phyloP scores from a whole-genome alignment of 2,888 invertebrate species.

The Pandemis corylana region DNA sequence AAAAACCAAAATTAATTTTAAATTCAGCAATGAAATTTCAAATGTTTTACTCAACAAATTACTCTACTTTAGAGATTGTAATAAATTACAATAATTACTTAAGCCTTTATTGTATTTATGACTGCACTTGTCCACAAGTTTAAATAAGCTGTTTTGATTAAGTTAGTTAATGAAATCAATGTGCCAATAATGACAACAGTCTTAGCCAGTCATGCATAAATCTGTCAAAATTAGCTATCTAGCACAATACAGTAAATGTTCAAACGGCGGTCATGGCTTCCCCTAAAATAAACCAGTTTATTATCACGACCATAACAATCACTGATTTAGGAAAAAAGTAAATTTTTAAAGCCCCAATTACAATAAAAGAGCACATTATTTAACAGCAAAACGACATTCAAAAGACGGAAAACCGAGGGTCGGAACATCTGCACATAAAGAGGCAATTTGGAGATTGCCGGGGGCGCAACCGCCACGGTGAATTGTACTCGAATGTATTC shows the following conservation, averaged over 20 bases:
- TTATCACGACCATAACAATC: slow-evolving; percentile 37
- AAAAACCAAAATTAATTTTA: background rate
- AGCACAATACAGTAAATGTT: background rate
- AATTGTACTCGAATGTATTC: slow-evolving; percentile 84
- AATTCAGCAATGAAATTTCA: background rate
- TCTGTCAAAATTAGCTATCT: background rate
- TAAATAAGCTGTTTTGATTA: background rate
- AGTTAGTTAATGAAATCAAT: background rate
- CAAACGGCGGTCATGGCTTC: background rate
- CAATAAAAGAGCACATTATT: slow-evolving; percentile 82
- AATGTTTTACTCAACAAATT: background rate
- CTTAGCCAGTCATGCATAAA: background rate
- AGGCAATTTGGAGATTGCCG: slow-evolving; percentile 85
- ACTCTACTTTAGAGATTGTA: too few relatives aligned
- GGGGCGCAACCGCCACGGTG: slow-evolving; percentile 80
- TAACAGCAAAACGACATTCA: slow-evolving; percentile 84
- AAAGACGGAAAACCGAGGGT: slow-evolving; percentile 84
- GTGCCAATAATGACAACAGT: background rate
- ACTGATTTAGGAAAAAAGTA: slow-evolving; percentile 51
- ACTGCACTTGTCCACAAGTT: too few relatives aligned
- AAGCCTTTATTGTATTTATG: too few relatives aligned
- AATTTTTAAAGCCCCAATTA: slow-evolving; percentile 74
- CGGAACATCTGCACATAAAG: slow-evolving; percentile 85
- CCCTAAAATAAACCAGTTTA: slow-evolving; percentile 37
- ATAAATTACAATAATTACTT: too few relatives aligned